A percentile compares a stretch with the other conserved stretches of the same genome.
Conservation (phyloP, 2,113 vertebrate species). For the Scatophagus argus region DNA sequence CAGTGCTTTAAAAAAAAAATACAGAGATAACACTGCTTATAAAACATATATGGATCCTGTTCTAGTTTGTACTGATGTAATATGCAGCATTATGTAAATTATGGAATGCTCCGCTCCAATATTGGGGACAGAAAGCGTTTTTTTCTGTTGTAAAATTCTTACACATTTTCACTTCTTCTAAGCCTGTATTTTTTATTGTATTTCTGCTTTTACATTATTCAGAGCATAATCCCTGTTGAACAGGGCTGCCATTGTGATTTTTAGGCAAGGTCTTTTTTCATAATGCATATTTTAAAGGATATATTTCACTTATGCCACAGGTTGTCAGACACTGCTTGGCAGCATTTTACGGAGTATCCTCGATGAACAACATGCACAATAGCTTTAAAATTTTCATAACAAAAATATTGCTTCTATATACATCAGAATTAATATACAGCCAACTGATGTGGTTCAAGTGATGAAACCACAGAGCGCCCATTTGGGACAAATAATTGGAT, state of each 20-base stretch:
- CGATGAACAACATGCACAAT: not conserved
- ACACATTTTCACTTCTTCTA: slow-evolving; percentile 63
- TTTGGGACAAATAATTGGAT: not conserved
- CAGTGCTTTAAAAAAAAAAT: slow-evolving; percentile 31
- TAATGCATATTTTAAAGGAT: slow-evolving; percentile 39
- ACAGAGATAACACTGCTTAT: slow-evolving; percentile 65
- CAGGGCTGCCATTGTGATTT: slow-evolving; percentile 45
- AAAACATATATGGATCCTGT: slow-evolving; percentile 73
- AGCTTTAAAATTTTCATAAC: not conserved
- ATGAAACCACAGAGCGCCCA: not conserved
- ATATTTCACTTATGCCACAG: slow-evolving; percentile 4
- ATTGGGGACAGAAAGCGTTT: slow-evolving; percentile 62
- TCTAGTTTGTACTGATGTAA: slow-evolving; percentile 76
- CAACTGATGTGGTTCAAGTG: not conserved
- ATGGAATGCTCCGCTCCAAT: slow-evolving; percentile 52
- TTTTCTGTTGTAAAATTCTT: slow-evolving; percentile 61
- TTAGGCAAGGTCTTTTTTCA: slow-evolving; percentile 24
- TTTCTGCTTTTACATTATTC: slow-evolving; percentile 60
- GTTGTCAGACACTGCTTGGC: not conserved
- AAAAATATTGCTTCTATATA: too few relatives aligned
- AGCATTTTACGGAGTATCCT: slow-evolving; percentile 2
- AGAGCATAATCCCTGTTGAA: slow-evolving; percentile 39
- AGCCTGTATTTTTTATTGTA: slow-evolving; percentile 28
- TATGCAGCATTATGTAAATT: slow-evolving; percentile 78
- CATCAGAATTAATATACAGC: not conserved